These are phyloP conservation scores for Paradoxurus hermaphroditus DNA, from an alignment of 2,113 vertebrate genomes.

Conservation along the genomic window DNA sequence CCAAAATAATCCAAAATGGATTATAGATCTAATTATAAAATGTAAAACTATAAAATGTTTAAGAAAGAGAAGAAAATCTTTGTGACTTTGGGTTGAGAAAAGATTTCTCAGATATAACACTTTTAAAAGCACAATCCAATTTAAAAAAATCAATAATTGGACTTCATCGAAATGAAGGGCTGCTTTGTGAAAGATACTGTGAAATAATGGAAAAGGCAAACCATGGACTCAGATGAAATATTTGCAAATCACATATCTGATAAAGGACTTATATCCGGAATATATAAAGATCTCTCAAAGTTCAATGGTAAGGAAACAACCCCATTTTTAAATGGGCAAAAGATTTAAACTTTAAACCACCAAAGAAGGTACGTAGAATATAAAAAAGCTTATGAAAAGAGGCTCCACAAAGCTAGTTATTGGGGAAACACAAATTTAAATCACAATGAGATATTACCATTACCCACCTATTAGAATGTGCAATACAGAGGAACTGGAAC, in stretches of 20 bases:
- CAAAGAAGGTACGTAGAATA: neutral
- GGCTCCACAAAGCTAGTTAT: neutral
- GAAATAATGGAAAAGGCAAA: neutral
- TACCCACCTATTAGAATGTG: neutral
- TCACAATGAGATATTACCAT: neutral
- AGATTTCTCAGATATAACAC: neutral
- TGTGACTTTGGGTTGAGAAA: neutral
- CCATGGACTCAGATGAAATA: neutral
- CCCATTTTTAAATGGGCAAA: neutral
- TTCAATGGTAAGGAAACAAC: neutral
- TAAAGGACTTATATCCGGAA: neutral
- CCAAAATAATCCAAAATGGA: neutral
- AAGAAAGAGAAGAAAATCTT: neutral
- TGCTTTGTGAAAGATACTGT: neutral
- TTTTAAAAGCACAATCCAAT: neutral
- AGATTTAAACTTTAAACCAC: neutral
- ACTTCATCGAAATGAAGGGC: neutral
- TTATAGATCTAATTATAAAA: neutral
- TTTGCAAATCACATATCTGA: neutral
- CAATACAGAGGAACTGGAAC: neutral
- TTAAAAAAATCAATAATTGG: neutral
- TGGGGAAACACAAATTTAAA: neutral
- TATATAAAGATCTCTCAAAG: neutral
- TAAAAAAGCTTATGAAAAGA: neutral
- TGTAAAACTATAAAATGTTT: neutral